Conservation (phyloP, 1,140 invertebrate genomes). For the Melanaphis sacchari region DNA sequence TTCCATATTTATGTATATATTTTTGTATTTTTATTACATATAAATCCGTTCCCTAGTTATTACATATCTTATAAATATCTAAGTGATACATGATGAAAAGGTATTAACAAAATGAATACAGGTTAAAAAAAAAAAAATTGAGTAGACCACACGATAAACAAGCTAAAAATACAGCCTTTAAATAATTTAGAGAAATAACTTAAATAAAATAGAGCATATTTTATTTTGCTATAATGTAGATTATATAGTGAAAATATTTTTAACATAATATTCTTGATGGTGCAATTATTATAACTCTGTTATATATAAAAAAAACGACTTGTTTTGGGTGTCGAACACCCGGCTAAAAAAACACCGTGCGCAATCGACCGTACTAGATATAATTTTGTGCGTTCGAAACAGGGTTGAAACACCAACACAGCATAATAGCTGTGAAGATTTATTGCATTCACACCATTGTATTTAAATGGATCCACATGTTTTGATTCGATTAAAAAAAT, state of each 20-base stretch:
- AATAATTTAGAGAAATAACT: too few relatives aligned
- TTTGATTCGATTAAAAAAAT: constrained; percentile 31
- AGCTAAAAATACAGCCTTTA: too few relatives aligned
- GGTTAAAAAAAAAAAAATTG: too few relatives aligned
- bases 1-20: too few relatives aligned
- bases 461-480: not conserved
- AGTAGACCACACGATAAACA: too few relatives aligned
- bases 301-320: not conserved
- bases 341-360: constrained; percentile 29
- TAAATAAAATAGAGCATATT: not conserved
- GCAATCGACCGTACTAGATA: constrained; percentile 30
- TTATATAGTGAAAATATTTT: not conserved
- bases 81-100: not conserved
- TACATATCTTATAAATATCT: not conserved
- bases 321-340: constrained; percentile 3
- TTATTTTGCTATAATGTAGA: not conserved
- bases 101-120: not conserved
- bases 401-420: not conserved
- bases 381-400: not conserved
- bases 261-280: constrained; percentile 15
- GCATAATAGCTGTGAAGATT: constrained; percentile 16
- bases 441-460: not conserved
- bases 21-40: too few relatives aligned
- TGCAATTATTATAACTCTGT: not conserved
- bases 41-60: too few relatives aligned